phyloP scores from a whole-genome alignment of 2,888 invertebrate genomes.

The Tenthredo amoena region DNA sequence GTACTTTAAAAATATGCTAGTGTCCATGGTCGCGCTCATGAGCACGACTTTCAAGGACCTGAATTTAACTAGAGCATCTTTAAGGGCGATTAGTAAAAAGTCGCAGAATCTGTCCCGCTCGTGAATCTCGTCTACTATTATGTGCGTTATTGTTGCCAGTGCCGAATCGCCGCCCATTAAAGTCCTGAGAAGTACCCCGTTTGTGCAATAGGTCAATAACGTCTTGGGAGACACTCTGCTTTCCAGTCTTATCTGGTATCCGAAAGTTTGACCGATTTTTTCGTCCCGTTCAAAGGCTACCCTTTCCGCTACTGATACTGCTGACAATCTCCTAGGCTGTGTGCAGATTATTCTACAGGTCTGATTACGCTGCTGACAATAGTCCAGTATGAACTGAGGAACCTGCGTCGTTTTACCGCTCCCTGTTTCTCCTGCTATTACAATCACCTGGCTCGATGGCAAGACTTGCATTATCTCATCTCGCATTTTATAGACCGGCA shows the following conservation, averaged over 20 bases:
- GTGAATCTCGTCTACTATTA: conserved; percentile 96
- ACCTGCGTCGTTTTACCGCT: conserved; percentile 98
- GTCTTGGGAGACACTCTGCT: conserved; percentile 90
- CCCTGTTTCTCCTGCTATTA: conserved; percentile 92
- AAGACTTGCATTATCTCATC: conserved; percentile 83
- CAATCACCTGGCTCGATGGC: conserved; percentile 80
- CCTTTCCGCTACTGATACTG: conserved; percentile 93
- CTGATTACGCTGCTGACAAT: conserved; percentile 81
- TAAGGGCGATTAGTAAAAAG: conserved; percentile 92
- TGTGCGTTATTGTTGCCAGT: conserved; percentile 89
- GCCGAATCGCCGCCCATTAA: conserved; percentile 89
- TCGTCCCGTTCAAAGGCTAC: conserved; percentile 89
- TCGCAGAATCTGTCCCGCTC: conserved; percentile 96
- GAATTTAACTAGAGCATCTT: conserved; percentile 86
- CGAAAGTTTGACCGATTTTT: conserved; percentile 85
- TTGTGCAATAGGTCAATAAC: conserved; percentile 94
- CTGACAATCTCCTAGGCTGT: conserved; percentile 95
- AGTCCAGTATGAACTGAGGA: conserved; percentile 94
- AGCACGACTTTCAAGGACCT: conserved; percentile 90
- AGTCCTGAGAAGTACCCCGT: conserved; percentile 92
- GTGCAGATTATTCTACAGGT: conserved; percentile 94
- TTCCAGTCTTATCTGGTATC: conserved; percentile 95
- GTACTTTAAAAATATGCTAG: conserved; percentile 89
- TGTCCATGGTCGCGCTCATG: conserved; percentile 97
- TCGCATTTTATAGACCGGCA: conserved; percentile 86